Conservation (phyloP, 35 echinoderm and acorn worm genomes). For the Ophioderma brevispina region DNA sequence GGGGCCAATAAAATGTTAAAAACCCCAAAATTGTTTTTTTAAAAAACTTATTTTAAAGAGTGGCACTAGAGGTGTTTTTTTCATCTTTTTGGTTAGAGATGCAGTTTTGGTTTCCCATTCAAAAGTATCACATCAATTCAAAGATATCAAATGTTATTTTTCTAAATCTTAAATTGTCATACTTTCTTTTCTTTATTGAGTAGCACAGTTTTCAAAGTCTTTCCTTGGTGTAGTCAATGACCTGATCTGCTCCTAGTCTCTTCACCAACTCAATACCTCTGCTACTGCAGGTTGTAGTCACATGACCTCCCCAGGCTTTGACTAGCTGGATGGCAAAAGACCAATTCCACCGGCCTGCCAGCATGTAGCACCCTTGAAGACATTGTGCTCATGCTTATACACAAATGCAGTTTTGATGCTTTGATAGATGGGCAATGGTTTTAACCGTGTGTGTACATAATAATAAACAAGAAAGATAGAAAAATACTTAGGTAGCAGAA, state of each 20-base stretch:
- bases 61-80: too few relatives aligned
- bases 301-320: conserved; percentile 95
- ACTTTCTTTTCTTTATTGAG: conserved; percentile 35
- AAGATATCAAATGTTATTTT: too few relatives aligned
- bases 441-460: neutral
- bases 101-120: too few relatives aligned
- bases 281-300: conserved; percentile 82
- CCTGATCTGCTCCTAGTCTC: conserved; percentile 72
- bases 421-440: neutral
- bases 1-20: too few relatives aligned
- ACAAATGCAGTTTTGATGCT: too few relatives aligned
- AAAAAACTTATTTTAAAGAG: too few relatives aligned
- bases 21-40: too few relatives aligned
- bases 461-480: too few relatives aligned
- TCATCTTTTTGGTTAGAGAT: too few relatives aligned
- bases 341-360: conserved; percentile 86
- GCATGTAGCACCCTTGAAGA: neutral
- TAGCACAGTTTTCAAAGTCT: conserved; percentile 43
- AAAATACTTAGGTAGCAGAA: too few relatives aligned
- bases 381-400: neutral
- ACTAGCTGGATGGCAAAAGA: conserved; percentile 85
- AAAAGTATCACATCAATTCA: too few relatives aligned
- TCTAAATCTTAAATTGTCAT: too few relatives aligned
- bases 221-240: conserved; percentile 75
- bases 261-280: conserved; percentile 62